Percentiles rank a stretch among this genome's conserved stretches.
These are phyloP conservation scores for Helleia helle DNA, from an alignment of 2,888 invertebrate species.

Conservation along the genomic window DNA sequence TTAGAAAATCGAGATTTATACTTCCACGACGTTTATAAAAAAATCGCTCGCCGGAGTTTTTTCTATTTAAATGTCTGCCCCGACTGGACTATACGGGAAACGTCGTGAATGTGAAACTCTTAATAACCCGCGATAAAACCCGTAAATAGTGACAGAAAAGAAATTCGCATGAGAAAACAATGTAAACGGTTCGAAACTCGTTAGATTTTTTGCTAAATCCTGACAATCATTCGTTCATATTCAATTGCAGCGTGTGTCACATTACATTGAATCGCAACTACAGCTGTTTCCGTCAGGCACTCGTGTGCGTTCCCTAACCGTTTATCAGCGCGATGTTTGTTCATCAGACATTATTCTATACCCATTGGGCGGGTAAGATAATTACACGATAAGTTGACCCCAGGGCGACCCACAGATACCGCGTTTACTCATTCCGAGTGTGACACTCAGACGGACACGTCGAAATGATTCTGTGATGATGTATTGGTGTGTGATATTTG, in stretches of 20 bases:
- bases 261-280: not conserved
- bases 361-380: slow-evolving; percentile 36
- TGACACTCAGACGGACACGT: slow-evolving; percentile 31
- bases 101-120: too few species aligned
- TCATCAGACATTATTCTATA: slow-evolving; percentile 14
- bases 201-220: too few species aligned
- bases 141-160: too few species aligned
- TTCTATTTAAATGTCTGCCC: too few species aligned
- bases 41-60: too few species aligned
- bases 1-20: too few species aligned
- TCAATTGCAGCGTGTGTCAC: not conserved
- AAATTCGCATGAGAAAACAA: too few species aligned
- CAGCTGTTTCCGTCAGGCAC: slow-evolving; percentile 1
- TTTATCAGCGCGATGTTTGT: slow-evolving; percentile 11
- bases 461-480: slow-evolving; percentile 40
- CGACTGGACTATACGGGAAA: too few species aligned
- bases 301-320: not conserved
- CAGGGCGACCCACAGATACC: slow-evolving; percentile 19
- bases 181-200: too few species aligned
- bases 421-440: slow-evolving; percentile 38
- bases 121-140: too few species aligned
- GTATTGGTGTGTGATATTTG: slow-evolving; percentile 51
- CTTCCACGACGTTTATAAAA: too few species aligned
- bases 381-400: slow-evolving; percentile 57
- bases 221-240: not conserved